Evolutionary conservation across 2,888 invertebrate genomes (phyloP).

Genomic region (Pyrrhosoma nymphula): DNA sequence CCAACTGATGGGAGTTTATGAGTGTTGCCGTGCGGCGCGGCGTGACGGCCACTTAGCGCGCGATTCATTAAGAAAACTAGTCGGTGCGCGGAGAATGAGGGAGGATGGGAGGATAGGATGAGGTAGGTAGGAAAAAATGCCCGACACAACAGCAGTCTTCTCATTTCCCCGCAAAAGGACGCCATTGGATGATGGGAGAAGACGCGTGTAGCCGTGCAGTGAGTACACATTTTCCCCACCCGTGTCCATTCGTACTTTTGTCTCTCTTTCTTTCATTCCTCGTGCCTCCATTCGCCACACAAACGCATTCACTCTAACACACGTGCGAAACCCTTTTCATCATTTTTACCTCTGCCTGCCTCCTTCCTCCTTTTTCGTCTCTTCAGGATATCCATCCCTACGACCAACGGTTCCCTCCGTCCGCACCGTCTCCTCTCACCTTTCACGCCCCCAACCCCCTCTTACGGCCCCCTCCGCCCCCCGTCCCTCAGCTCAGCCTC

Average conservation of each 20-base stretch:
- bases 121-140: background rate
- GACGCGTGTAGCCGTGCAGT: background rate
- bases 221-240: background rate
- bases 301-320: too few relatives aligned
- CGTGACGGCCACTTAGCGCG: background rate
- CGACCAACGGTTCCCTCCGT: background rate
- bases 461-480: background rate
- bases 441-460: background rate
- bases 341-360: too few relatives aligned
- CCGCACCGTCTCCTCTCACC: background rate
- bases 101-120: background rate
- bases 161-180: background rate
- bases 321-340: too few relatives aligned
- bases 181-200: background rate
- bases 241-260: background rate
- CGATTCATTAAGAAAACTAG: slow-evolving; percentile 26
- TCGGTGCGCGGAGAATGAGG: background rate
- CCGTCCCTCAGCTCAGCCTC: background rate
- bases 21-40: background rate
- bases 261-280: background rate
- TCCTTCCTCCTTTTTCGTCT: background rate
- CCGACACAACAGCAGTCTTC: background rate
- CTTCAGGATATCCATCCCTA: background rate
- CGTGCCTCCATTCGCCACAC: background rate
- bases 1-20: background rate